Percentiles rank a stretch among this genome's conserved stretches.
Evolutionary conservation across 1,140 invertebrate genomes (phyloP).

Genomic region (Trichomalopsis sarcophagae): DNA sequence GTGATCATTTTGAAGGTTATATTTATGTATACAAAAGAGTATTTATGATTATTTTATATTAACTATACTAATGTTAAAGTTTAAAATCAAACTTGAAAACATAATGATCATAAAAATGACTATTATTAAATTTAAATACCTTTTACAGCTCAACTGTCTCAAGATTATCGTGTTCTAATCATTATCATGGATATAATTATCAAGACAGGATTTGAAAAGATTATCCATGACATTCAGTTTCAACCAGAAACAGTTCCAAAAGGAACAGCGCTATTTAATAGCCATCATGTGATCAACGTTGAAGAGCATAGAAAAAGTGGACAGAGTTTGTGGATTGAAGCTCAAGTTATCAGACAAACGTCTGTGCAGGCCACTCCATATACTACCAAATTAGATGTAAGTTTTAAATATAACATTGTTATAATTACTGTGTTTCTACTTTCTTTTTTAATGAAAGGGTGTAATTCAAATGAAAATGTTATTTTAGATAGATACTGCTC

Average conservation of each 20-base stretch:
- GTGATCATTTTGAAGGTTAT: too few species aligned
- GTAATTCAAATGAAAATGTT: background rate
- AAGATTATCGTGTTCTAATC: background rate
- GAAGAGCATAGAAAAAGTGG: background rate
- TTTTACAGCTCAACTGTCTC: too few species aligned
- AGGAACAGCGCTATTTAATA: background rate
- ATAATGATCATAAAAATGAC: too few species aligned
- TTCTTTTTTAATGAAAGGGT: too few species aligned
- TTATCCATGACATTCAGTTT: background rate
- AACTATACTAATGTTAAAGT: too few species aligned
- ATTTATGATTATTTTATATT: too few species aligned
- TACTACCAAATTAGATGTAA: too few species aligned
- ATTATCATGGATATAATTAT: conserved; percentile 5
- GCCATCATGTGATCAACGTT: background rate
- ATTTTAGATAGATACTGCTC: conserved; percentile 28
- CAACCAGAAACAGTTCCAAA: conserved; percentile 1
- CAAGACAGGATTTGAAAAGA: conserved; percentile 15
- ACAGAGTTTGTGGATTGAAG: background rate
- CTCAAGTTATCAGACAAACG: conserved; percentile 1
- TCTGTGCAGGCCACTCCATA: background rate
- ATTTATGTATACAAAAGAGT: too few species aligned
- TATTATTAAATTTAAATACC: too few species aligned
- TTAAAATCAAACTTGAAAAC: too few species aligned
- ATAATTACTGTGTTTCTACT: too few species aligned
- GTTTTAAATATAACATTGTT: too few species aligned